Evolutionary conservation across 2,888 invertebrate species (phyloP).

Genomic region (Pharmacophagus antenor): DNA sequence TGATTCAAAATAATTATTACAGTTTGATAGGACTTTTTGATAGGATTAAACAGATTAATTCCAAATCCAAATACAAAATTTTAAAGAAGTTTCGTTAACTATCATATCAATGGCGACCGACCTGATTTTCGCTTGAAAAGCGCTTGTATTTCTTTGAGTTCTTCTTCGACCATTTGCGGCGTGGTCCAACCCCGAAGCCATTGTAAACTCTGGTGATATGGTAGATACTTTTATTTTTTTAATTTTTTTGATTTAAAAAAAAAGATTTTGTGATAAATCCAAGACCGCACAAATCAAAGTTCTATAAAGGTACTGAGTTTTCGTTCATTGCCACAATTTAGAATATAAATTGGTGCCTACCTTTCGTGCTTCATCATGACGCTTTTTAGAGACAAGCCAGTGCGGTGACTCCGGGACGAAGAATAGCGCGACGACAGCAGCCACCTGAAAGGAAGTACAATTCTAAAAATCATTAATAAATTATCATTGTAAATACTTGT

Average conservation of each 20-base stretch:
- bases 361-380: slow-evolving; percentile 83
- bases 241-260: neutral
- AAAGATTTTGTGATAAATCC: neutral
- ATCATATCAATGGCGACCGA: too few relatives aligned
- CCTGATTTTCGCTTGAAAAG: slow-evolving; percentile 54
- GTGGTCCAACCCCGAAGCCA: slow-evolving; percentile 91
- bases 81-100: too few relatives aligned
- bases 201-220: slow-evolving; percentile 77
- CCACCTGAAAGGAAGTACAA: slow-evolving; percentile 49
- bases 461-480: too few relatives aligned
- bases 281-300: neutral
- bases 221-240: neutral
- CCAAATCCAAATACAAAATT: too few relatives aligned
- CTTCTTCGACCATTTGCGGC: slow-evolving; percentile 80
- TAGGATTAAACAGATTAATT: too few relatives aligned
- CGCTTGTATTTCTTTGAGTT: slow-evolving; percentile 77
- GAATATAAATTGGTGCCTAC: slow-evolving; percentile 41
- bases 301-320: neutral
- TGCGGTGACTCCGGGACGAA: slow-evolving; percentile 91
- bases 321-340: neutral
- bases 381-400: slow-evolving; percentile 87
- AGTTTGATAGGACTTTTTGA: too few relatives aligned
- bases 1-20: too few relatives aligned
- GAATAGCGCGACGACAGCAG: slow-evolving; percentile 83
- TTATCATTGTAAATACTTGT: too few relatives aligned